These are phyloP conservation scores for Loripinus fragilis DNA, from an alignment of 2,888 invertebrate species.

Conservation along the genomic window DNA sequence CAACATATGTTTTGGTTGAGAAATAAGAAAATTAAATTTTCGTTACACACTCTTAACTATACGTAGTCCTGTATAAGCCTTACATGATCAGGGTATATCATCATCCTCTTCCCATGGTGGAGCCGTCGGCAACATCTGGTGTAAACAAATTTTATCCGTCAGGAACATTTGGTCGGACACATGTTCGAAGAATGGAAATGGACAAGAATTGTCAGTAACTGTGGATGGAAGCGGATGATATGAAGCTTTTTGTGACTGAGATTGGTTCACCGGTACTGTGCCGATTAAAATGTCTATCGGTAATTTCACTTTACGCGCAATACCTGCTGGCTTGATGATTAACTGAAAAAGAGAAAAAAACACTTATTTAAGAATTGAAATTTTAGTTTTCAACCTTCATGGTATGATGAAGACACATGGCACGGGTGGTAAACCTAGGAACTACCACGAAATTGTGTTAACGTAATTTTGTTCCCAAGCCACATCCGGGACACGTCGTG, in stretches of 20 bases:
- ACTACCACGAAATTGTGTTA: no score
- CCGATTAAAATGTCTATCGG: conserved; percentile 79
- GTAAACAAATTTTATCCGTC: conserved; percentile 71
- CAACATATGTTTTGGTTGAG: no score
- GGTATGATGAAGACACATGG: no score
- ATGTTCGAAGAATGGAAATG: conserved; percentile 74
- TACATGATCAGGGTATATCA: conserved; percentile 75
- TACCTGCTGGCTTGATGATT: conserved; percentile 77
- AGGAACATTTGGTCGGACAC: conserved; percentile 72
- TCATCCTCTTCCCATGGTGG: conserved; percentile 80
- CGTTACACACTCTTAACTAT: no score
- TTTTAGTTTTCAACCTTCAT: no score
- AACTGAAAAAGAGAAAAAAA: conserved; percentile 62
- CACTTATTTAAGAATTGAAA: no score
- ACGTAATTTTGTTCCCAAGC: no score
- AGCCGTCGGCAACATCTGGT: conserved; percentile 77
- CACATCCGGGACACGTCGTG: no score
- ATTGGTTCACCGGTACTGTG: conserved; percentile 71
- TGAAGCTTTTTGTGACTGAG: conserved; percentile 68
- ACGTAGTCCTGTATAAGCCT: no score
- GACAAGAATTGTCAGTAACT: conserved; percentile 68
- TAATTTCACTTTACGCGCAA: conserved; percentile 77
- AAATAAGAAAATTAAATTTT: no score
- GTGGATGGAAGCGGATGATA: conserved; percentile 77
- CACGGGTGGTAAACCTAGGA: no score